Evolutionary conservation across 2,113 vertebrate species (phyloP).

Genomic region (Psittacara wagleri): DNA sequence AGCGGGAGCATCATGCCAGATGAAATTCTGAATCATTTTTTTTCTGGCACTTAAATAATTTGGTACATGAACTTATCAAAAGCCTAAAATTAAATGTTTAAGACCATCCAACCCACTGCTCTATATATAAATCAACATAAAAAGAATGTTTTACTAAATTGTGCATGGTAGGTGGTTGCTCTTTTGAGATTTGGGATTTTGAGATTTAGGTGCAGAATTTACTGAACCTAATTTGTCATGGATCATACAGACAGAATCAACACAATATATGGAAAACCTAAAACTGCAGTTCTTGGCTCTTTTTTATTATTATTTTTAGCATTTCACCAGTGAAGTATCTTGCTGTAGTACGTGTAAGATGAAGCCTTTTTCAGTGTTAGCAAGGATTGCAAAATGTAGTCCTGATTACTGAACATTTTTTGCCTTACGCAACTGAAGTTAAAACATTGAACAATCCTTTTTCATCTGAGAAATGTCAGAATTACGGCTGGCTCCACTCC

Average conservation of each 20-base stretch:
- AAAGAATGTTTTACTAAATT: not conserved
- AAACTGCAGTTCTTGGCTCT: not conserved
- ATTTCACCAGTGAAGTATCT: not conserved
- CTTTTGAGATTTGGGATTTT: not conserved
- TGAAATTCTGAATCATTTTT: conserved; percentile 11
- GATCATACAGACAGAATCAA: not conserved
- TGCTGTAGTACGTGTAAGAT: not conserved
- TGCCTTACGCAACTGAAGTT: not conserved
- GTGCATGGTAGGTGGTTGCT: not conserved
- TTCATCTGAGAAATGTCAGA: not conserved
- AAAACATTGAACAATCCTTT: not conserved
- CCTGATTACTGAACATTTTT: conserved; percentile 17
- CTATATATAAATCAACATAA: not conserved
- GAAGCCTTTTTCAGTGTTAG: not conserved
- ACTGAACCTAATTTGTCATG: not conserved
- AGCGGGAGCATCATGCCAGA: not conserved
- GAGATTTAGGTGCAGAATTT: not conserved
- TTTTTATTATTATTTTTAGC: not conserved
- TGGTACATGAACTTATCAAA: not conserved
- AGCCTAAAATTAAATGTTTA: not conserved
- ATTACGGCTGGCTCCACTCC: not conserved
- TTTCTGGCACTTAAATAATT: not conserved
- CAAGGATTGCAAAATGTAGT: not conserved
- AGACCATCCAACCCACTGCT: conserved; percentile 10
- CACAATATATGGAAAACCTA: not conserved